These are phyloP conservation scores for Troides aeacus DNA, from an alignment of 2,888 invertebrate genomes.

Conservation along the genomic window DNA sequence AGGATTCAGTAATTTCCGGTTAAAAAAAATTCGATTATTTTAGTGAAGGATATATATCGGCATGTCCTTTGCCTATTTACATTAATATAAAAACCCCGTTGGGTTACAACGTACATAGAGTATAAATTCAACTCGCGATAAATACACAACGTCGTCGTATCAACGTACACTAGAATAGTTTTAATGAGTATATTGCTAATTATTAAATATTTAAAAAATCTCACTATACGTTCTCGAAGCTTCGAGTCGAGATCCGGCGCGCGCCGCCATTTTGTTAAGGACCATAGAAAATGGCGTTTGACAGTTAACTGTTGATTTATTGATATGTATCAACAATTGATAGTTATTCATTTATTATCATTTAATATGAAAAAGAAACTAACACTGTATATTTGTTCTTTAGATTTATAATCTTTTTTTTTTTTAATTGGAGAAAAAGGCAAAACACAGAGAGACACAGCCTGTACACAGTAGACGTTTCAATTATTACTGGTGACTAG, in stretches of 20 bases:
- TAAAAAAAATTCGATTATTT: no score
- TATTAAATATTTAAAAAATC: conserved; percentile 50
- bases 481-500: no score
- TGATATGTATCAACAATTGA: background rate
- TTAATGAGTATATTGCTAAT: conserved; percentile 24
- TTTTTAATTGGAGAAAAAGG: no score
- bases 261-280: conserved; percentile 1
- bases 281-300: background rate
- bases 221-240: conserved; percentile 59
- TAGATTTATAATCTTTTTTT: background rate
- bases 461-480: no score
- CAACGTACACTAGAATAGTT: conserved; percentile 35
- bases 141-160: conserved; percentile 42
- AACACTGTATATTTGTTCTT: background rate
- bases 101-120: background rate
- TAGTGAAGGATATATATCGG: background rate
- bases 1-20: no score
- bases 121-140: conserved; percentile 41
- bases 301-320: background rate
- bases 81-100: background rate
- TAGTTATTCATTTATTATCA: background rate
- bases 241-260: conserved; percentile 35
- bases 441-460: no score
- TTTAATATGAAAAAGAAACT: background rate
- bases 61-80: background rate